phyloP scores from a whole-genome alignment of 92 coral and sea anemone genomes.

The Virgularia gustaviana region DNA sequence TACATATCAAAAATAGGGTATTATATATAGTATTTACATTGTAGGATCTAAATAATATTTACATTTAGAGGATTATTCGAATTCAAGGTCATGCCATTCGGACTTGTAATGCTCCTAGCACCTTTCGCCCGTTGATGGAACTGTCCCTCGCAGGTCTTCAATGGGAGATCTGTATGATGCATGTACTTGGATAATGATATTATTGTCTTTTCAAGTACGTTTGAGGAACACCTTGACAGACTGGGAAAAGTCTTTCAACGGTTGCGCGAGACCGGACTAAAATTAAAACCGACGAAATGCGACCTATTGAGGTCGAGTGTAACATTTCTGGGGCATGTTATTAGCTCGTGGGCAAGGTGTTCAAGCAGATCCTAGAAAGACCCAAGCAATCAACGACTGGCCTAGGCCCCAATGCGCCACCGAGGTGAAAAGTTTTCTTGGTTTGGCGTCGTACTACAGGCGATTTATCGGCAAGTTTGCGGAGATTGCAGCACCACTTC shows the following conservation, averaged over 20 bases:
- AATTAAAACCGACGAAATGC: constrained; percentile 47
- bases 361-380: constrained; percentile 35
- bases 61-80: constrained; percentile 8
- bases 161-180: neutral
- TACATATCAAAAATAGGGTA: too few relatives aligned
- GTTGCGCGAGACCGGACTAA: constrained; percentile 38
- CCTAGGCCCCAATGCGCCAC: constrained; percentile 39
- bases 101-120: neutral
- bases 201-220: neutral
- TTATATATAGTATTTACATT: too few relatives aligned
- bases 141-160: neutral
- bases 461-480: constrained; percentile 43
- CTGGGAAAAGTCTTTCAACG: neutral
- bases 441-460: constrained; percentile 34
- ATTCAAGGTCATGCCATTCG: constrained; percentile 4
- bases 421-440: constrained; percentile 27
- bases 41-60: too few relatives aligned
- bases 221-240: neutral
- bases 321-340: neutral
- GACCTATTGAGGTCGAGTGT: constrained; percentile 12
- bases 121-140: neutral
- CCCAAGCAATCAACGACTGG: constrained; percentile 30
- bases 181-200: constrained; percentile 6
- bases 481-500: constrained; percentile 11
- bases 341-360: constrained; percentile 25